Conservation (phyloP, 2,113 vertebrate genomes). For the Meriones unguiculatus region DNA sequence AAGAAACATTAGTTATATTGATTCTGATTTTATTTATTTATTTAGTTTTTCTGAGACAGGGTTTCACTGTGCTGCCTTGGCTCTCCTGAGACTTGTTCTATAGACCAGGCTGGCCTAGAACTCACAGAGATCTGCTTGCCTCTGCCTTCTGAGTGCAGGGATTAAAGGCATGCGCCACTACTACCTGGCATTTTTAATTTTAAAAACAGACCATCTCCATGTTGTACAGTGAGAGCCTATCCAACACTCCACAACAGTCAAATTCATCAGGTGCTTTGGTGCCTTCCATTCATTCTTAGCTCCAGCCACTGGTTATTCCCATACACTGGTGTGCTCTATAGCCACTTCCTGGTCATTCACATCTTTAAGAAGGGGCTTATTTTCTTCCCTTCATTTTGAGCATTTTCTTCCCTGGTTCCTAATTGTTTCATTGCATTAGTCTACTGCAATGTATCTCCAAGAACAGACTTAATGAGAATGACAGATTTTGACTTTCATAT, state of each 20-base stretch:
- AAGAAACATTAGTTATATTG: slow-evolving; percentile 56
- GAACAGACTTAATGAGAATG: slow-evolving; percentile 85
- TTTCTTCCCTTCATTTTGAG: slow-evolving; percentile 75
- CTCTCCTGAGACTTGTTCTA: no score
- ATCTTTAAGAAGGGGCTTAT: slow-evolving; percentile 69
- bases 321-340: neutral
- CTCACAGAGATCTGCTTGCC: neutral
- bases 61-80: neutral
- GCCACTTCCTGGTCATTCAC: slow-evolving; percentile 57
- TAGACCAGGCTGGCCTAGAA: neutral
- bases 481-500: slow-evolving; percentile 83
- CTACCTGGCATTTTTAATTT: slow-evolving; percentile 29
- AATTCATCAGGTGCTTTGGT: slow-evolving; percentile 67
- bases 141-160: neutral
- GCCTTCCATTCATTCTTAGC: slow-evolving; percentile 60
- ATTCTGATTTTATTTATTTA: slow-evolving; percentile 52
- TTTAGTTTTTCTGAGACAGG: neutral
- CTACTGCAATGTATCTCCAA: slow-evolving; percentile 79
- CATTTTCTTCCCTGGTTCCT: slow-evolving; percentile 74
- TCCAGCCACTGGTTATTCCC: neutral
- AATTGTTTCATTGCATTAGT: slow-evolving; percentile 82
- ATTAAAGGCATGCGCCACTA: neutral
- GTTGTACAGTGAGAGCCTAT: neutral
- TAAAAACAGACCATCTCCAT: slow-evolving; percentile 43
- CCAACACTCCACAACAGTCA: neutral